These are phyloP conservation scores for Crypturellus tataupa DNA, from an alignment of 2,797 vertebrate species.

Conservation along the genomic window DNA sequence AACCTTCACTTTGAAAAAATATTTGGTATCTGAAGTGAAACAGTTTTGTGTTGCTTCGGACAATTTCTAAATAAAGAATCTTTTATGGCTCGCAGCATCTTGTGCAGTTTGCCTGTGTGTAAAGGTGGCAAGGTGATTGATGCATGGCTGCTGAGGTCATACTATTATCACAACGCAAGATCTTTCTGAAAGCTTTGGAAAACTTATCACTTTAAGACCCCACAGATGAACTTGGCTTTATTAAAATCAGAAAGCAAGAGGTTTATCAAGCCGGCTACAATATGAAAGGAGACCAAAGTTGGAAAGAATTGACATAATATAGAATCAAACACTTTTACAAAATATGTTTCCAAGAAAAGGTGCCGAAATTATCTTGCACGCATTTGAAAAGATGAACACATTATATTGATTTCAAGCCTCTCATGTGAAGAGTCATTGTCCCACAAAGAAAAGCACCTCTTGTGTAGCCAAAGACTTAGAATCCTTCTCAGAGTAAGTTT, in stretches of 20 bases:
- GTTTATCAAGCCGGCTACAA: neutral
- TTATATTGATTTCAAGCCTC: neutral
- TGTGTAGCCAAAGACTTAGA: neutral
- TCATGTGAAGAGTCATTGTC: neutral
- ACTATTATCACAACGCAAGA: neutral
- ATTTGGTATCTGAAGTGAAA: neutral
- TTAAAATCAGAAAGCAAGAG: neutral
- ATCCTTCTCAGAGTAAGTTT: neutral
- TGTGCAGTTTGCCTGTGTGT: neutral
- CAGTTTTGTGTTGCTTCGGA: neutral
- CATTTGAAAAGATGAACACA: neutral
- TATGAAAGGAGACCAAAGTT: neutral
- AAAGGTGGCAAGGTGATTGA: neutral
- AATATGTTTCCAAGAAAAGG: neutral
- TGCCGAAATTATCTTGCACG: neutral
- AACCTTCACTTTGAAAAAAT: neutral
- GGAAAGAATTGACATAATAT: neutral
- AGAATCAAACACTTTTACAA: neutral
- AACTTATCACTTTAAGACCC: neutral
- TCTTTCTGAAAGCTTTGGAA: neutral
- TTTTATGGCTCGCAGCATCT: neutral
- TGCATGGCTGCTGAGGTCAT: neutral
- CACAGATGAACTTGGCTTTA: neutral
- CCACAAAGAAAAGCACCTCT: neutral
- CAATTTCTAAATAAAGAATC: neutral